Evolutionary conservation across 2,888 invertebrate genomes (phyloP).

Genomic region (Diloba caeruleocephala): DNA sequence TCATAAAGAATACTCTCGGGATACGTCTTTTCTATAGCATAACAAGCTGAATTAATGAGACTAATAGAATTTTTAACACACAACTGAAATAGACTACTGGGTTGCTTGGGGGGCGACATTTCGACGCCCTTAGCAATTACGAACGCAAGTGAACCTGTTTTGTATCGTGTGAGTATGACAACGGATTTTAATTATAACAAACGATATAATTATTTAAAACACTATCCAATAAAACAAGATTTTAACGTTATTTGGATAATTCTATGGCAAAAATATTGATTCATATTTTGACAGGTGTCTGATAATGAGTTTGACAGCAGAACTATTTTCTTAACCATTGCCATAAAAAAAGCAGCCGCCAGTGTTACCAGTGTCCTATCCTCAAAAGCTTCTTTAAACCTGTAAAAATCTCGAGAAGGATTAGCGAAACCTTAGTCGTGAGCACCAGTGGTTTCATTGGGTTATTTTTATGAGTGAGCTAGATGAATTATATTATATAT

Average conservation of each 20-base stretch:
- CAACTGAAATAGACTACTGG: conserved; percentile 77
- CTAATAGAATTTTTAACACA: conserved; percentile 79
- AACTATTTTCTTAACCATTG: too few species aligned
- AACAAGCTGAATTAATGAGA: conserved; percentile 82
- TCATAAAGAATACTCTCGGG: conserved; percentile 75
- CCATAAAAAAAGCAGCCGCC: too few species aligned
- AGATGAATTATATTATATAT: too few species aligned
- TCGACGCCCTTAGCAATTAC: conserved; percentile 31
- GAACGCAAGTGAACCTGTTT: conserved; percentile 22
- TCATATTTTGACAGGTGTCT: conserved; percentile 29
- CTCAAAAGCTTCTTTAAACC: too few species aligned
- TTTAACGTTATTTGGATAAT: conserved; percentile 28
- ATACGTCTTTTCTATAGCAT: conserved; percentile 79
- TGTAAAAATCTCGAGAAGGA: too few species aligned
- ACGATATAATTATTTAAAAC: conserved; percentile 17
- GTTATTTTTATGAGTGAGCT: too few species aligned
- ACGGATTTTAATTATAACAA: conserved; percentile 13
- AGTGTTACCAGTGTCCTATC: too few species aligned
- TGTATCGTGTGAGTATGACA: conserved; percentile 11
- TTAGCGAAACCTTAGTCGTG: too few species aligned
- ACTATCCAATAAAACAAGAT: conserved; percentile 26
- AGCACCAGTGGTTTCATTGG: too few species aligned
- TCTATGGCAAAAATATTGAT: conserved; percentile 32
- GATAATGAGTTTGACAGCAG: not conserved
- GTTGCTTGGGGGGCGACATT: conserved; percentile 85